A percentile compares a stretch with the other conserved stretches of the same genome.
Conservation (phyloP, 2,797 vertebrate genomes). For the Lepilemur septentrionalis region DNA sequence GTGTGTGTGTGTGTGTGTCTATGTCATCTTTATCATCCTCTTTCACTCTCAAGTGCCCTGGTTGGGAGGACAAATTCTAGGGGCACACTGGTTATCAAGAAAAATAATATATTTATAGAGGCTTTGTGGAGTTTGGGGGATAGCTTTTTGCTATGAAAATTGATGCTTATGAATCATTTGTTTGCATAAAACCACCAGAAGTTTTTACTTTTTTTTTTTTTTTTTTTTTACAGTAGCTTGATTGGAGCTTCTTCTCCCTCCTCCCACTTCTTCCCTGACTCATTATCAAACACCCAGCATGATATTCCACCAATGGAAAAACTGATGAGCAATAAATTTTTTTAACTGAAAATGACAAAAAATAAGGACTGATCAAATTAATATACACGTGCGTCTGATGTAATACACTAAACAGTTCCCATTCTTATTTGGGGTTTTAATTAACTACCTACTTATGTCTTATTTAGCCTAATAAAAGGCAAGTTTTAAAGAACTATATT, state of each 20-base stretch:
- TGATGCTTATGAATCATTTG: not conserved
- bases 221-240: not conserved
- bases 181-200: not conserved
- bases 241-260: not conserved
- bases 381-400: not conserved
- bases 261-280: not conserved
- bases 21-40: not conserved
- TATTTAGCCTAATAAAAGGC: not conserved
- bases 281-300: not conserved
- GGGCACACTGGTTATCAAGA: not conserved
- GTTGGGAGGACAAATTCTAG: not conserved
- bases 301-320: not conserved
- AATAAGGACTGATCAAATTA: not conserved
- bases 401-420: not conserved
- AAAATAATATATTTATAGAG: not conserved
- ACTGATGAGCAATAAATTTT: not conserved
- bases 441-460: not conserved
- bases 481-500: not conserved
- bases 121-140: not conserved
- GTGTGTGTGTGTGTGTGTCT: not conserved
- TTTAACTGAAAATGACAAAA: not conserved
- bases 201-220: not conserved
- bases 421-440: not conserved
- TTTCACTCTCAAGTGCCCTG: not conserved
- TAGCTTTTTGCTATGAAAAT: not conserved